Evolutionary conservation across 2,113 vertebrate genomes (phyloP).

Genomic region (Zosterops hypoxanthus): DNA sequence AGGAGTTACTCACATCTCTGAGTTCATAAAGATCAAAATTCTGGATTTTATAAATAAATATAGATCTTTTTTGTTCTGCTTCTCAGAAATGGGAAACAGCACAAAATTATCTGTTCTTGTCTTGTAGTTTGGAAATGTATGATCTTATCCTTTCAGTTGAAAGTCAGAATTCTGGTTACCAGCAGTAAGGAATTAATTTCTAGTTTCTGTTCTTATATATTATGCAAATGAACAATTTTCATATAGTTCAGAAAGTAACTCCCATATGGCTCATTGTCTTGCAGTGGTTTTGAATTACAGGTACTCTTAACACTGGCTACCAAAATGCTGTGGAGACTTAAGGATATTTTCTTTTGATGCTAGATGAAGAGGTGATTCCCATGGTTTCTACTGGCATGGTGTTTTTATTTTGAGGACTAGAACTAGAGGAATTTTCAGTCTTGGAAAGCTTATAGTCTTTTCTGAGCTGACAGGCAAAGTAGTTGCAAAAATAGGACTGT

Average conservation of each 20-base stretch:
- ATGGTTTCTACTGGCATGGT: background rate
- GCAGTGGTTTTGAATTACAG: background rate
- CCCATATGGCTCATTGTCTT: background rate
- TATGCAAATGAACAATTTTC: background rate
- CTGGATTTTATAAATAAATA: constrained; percentile 1
- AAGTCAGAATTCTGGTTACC: background rate
- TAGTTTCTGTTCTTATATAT: background rate
- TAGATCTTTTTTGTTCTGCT: background rate
- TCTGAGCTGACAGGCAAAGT: background rate
- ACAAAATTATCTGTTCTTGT: background rate
- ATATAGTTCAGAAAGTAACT: background rate
- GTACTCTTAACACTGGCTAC: background rate
- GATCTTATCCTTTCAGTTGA: background rate
- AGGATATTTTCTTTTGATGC: background rate
- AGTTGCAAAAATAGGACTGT: background rate
- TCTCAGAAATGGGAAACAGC: background rate
- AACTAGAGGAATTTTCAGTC: background rate
- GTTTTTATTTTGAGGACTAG: background rate
- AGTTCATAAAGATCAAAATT: background rate
- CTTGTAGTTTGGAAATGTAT: background rate
- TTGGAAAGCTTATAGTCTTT: background rate
- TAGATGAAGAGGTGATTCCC: background rate
- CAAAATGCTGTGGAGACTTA: background rate
- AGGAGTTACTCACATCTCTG: background rate
- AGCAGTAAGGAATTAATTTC: background rate